Percentiles rank a stretch among this genome's conserved stretches.
Evolutionary conservation across 2,113 vertebrate species (phyloP).

Genomic region (Muscicapa adusta): DNA sequence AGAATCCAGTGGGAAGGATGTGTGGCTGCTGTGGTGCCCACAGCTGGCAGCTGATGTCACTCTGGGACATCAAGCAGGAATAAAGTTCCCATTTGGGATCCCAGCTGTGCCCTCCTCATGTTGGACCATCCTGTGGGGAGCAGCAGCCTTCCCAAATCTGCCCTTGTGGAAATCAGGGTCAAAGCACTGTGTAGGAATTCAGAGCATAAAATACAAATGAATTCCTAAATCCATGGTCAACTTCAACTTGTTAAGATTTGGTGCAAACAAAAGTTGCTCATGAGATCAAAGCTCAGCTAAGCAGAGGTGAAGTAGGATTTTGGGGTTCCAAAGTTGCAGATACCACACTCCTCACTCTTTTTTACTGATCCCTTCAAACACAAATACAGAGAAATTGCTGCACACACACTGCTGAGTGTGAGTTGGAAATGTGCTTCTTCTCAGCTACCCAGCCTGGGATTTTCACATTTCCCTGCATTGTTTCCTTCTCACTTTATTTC

Average conservation of each 20-base stretch:
- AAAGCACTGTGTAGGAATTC: neutral
- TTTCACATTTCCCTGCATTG: neutral
- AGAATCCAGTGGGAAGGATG: neutral
- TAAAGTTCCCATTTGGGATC: neutral
- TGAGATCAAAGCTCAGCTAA: neutral
- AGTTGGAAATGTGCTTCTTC: neutral
- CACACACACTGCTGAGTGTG: neutral
- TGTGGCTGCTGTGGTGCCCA: neutral
- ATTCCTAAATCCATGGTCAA: neutral
- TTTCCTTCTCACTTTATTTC: neutral
- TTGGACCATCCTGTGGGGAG: neutral
- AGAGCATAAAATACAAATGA: neutral
- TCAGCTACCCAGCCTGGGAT: neutral
- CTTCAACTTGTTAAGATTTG: neutral
- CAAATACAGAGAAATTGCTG: neutral
- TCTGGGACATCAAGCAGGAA: neutral
- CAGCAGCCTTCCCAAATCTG: neutral
- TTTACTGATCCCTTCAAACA: neutral
- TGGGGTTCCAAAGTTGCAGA: neutral
- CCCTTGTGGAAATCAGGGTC: neutral
- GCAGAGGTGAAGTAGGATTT: neutral
- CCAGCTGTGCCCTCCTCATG: accelerated
- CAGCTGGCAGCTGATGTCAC: neutral
- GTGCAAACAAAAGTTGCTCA: neutral
- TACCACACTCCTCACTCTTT: neutral